A percentile compares a stretch with the other conserved stretches of the same genome.
Evolutionary conservation across 2,888 invertebrate species (phyloP).

Genomic region (Drosophila phalerata): DNA sequence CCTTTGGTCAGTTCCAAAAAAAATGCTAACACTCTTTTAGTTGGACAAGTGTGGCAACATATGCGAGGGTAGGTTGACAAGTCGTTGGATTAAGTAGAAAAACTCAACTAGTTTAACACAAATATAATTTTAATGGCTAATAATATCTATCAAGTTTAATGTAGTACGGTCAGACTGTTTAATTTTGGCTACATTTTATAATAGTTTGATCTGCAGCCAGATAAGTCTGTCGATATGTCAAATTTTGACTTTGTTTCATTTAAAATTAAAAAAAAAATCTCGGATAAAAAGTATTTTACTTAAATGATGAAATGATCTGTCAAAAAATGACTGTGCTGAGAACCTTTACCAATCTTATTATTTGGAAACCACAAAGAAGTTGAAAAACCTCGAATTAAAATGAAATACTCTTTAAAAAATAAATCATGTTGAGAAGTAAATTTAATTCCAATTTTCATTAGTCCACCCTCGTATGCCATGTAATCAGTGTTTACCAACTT

Average conservation of each 20-base stretch:
- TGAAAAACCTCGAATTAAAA: background rate
- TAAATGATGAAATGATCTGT: background rate
- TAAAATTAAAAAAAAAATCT: too few relatives aligned
- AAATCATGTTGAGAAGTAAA: background rate
- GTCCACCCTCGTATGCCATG: background rate
- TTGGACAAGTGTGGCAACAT: conserved; percentile 50
- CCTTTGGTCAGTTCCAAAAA: background rate
- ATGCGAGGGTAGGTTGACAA: background rate
- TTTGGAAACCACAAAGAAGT: background rate
- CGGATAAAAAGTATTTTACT: background rate
- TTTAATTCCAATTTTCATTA: background rate
- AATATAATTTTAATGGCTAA: background rate
- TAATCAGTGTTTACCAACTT: conserved; percentile 66
- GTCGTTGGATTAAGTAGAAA: background rate
- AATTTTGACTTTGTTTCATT: too few relatives aligned
- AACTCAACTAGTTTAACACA: background rate
- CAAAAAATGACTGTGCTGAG: background rate
- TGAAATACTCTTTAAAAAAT: background rate
- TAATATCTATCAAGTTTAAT: too few relatives aligned
- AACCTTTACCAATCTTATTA: too few relatives aligned
- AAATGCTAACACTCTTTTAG: conserved; percentile 40
- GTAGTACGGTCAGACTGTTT: too few relatives aligned
- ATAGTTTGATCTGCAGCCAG: too few relatives aligned
- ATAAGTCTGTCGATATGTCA: too few relatives aligned
- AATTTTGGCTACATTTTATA: too few relatives aligned